Percentiles rank a stretch among this genome's conserved stretches.
Evolutionary conservation across 2,797 vertebrate genomes (phyloP).

Genomic region (Heterohyrax brucei): DNA sequence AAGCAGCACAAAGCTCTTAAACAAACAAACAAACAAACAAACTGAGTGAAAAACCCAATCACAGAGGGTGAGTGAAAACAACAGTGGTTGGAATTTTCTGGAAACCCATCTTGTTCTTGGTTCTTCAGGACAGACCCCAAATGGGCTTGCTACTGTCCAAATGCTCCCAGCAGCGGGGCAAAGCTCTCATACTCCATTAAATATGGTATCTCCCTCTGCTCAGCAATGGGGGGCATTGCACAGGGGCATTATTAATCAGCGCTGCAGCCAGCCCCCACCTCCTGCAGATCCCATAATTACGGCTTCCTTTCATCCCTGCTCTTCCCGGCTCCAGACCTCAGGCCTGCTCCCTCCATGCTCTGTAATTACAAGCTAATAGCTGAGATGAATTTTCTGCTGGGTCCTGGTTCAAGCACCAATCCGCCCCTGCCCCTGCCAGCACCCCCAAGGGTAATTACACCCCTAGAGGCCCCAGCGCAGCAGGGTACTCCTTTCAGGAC

Average conservation of each 20-base stretch:
- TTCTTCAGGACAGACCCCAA: background rate
- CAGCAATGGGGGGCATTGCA: background rate
- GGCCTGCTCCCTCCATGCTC: slow-evolving; percentile 88
- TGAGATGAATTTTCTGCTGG: slow-evolving; percentile 87
- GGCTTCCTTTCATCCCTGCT: slow-evolving; percentile 92
- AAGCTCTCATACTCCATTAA: slow-evolving; percentile 59
- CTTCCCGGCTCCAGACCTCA: slow-evolving; percentile 89
- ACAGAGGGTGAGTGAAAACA: background rate
- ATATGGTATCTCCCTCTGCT: background rate
- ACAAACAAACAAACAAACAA: background rate
- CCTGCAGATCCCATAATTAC: slow-evolving; percentile 94
- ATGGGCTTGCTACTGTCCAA: background rate
- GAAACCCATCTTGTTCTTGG: background rate
- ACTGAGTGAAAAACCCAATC: background rate
- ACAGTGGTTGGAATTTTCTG: accelerated
- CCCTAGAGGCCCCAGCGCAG: slow-evolving; percentile 80
- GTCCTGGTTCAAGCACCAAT: slow-evolving; percentile 88
- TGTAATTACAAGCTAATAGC: slow-evolving; percentile 92
- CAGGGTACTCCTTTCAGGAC: slow-evolving; percentile 79
- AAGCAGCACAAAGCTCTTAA: background rate
- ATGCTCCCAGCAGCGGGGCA: background rate
- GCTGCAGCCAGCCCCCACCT: slow-evolving; percentile 86
- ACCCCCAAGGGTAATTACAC: slow-evolving; percentile 90
- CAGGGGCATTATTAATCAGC: slow-evolving; percentile 84
- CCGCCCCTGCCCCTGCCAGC: slow-evolving; percentile 77